Base-by-base conservation (phyloP, 1,140 invertebrate species). In the Solen grandis region DNA sequence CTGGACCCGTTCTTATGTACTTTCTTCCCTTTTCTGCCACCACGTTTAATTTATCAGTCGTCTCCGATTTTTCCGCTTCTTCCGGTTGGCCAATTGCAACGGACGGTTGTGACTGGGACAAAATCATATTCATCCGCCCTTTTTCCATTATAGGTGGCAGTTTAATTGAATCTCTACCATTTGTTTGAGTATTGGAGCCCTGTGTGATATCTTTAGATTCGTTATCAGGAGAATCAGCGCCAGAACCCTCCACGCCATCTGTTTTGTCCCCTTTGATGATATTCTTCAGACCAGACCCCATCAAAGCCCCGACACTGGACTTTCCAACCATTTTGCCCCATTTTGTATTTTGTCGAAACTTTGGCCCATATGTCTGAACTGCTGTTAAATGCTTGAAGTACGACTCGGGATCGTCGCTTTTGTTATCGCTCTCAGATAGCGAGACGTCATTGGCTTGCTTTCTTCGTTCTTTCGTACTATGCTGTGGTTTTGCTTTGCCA, bases 321-420 rank as follows among this genome's bases (percentile, higher is more conserved):
- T 68, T 54, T 29, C 83, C 82, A 5, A 84, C 54, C 65, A 88
- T 70, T 66, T 86, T 87, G 10, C 85, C 84, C 87, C 86, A 88
- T 55, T 83, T 86, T 33, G 82, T 83, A 72, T 85, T 83, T 63
- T 73, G 83, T 25, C 81, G 72, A 41, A 86, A 73, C 69, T 84
- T 84, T 22, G 84, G 63, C n/a, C 54, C 80, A 76, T 82, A 75
- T 59, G 83, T 81, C 83, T 87, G 63, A 84, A 83, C 63, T 36
- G 84, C 82, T 22, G 69, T 76, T 65, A 88, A 70, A 65, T 87
- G 81, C 46, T 79, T 84, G 78, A 89, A 89, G 74, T 90, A 90
- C 10, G 77, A 46, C 65, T 89, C 89, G 0, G 89, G 88, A 70
- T 88, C 84, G 3, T 81, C 76, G 13, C 59, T 66, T 38, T 72